phyloP scores from a whole-genome alignment of 2,797 vertebrate genomes.

The Synanceia verrucosa region DNA sequence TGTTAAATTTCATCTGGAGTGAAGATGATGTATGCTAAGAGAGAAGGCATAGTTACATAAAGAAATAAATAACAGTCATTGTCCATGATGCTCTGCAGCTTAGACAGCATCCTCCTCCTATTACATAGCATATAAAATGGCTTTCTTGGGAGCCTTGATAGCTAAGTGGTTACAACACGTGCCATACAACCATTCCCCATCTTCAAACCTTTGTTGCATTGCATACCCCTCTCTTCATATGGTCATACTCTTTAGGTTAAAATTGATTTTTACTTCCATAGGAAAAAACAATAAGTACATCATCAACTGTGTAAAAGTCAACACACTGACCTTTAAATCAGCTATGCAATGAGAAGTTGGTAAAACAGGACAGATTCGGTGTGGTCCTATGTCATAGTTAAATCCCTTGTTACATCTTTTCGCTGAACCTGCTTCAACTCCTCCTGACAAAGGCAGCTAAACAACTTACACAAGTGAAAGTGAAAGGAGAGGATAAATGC shows the following conservation, averaged over 20 bases:
- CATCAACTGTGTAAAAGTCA: background rate
- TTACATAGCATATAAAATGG: no score
- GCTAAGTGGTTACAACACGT: no score
- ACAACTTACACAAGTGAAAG: conserved; percentile 21
- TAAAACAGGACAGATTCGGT: background rate
- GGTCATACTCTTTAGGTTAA: background rate
- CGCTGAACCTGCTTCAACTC: conserved; percentile 21
- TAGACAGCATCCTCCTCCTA: no score
- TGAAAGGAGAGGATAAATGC: conserved; percentile 28
- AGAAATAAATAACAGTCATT: no score
- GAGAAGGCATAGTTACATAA: background rate
- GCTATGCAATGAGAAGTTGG: background rate
- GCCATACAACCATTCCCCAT: no score
- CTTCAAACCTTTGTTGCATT: no score
- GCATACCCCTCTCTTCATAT: no score
- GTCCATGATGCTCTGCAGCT: no score
- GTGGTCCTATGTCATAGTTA: background rate
- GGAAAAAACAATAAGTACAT: background rate
- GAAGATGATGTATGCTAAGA: background rate
- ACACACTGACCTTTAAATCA: background rate
- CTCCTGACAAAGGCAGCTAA: conserved; percentile 7
- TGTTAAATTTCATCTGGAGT: conserved; percentile 3
- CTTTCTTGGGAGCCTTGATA: no score
- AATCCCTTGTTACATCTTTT: conserved; percentile 19
- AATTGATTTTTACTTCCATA: background rate